These are phyloP conservation scores for Hermaeophaga mercurialis DNA, from an alignment of 2,888 invertebrate species.

Conservation along the genomic window DNA sequence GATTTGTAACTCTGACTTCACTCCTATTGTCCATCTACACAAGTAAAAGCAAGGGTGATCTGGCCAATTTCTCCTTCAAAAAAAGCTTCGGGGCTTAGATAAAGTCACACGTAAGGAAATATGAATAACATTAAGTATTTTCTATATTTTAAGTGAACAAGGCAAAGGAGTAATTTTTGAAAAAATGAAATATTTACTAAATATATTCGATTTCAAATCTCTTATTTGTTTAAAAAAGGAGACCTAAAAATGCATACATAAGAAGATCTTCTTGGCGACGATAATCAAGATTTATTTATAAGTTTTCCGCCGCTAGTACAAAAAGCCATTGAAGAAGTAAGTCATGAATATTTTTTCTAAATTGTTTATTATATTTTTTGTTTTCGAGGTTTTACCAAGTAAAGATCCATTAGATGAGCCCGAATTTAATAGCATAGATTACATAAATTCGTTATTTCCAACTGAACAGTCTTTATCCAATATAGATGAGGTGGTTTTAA, in stretches of 20 bases:
- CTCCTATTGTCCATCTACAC: too few relatives aligned
- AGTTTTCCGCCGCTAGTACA: constrained; percentile 86
- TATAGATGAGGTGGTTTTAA: constrained; percentile 83
- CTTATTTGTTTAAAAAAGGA: too few relatives aligned
- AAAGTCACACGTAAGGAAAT: too few relatives aligned
- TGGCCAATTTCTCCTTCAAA: too few relatives aligned
- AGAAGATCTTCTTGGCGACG: constrained; percentile 49
- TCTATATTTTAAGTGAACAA: too few relatives aligned
- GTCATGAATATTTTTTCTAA: constrained; percentile 32
- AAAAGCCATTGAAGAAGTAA: constrained; percentile 85
- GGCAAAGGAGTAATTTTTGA: too few relatives aligned
- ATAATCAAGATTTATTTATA: constrained; percentile 55
- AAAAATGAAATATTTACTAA: too few relatives aligned
- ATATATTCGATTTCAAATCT: too few relatives aligned
- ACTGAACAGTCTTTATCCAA: constrained; percentile 96
- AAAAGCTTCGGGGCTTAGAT: too few relatives aligned
- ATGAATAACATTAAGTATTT: too few relatives aligned
- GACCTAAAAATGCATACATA: constrained; percentile 32
- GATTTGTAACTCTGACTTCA: too few relatives aligned
- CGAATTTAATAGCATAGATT: constrained; percentile 92
- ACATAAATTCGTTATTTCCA: constrained; percentile 96
- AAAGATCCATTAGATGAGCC: constrained; percentile 89
- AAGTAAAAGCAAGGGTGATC: too few relatives aligned
- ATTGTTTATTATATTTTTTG: constrained; percentile 8
- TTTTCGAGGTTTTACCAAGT: constrained; percentile 79